Evolutionary conservation across 2,797 vertebrate species (phyloP).

Genomic region (Poecilia gillii): DNA sequence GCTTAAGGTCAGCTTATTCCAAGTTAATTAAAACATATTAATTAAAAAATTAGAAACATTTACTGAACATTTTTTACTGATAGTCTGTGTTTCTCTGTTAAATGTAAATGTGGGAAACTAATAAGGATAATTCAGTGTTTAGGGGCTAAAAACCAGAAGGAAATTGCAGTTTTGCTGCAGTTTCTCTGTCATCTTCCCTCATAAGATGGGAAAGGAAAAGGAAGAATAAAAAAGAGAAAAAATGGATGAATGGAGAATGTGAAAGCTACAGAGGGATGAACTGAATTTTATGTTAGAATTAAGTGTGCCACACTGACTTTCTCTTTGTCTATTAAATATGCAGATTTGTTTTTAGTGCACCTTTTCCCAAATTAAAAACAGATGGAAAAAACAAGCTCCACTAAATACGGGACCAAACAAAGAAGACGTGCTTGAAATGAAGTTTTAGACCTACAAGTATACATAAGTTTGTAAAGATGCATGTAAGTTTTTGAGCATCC

Average conservation of each 20-base stretch:
- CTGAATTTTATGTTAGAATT: not conserved
- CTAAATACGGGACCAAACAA: constrained; percentile 12
- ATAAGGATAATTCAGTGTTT: not conserved
- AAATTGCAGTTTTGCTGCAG: constrained; percentile 4
- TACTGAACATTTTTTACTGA: constrained; percentile 11
- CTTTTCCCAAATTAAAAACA: constrained; percentile 43
- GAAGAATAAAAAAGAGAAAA: not conserved
- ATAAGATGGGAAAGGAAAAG: not conserved
- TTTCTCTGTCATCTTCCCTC: constrained; percentile 11
- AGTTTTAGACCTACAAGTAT: not conserved
- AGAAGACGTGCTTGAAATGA: not conserved
- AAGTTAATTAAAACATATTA: not conserved
- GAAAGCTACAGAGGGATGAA: not conserved
- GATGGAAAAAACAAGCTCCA: constrained; percentile 34
- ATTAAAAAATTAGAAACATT: constrained; percentile 21
- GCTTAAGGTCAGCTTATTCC: not conserved
- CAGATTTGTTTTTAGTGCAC: constrained; percentile 23
- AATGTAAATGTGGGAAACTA: not conserved
- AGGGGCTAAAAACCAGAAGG: constrained; percentile 4
- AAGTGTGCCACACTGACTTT: constrained; percentile 17
- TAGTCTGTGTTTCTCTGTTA: not conserved
- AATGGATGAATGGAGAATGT: not conserved
- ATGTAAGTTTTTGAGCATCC: not conserved
- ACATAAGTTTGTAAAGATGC: not conserved
- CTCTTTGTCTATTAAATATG: constrained; percentile 21